Evolutionary conservation across 2,888 invertebrate genomes (phyloP).

Genomic region (Mantis religiosa): DNA sequence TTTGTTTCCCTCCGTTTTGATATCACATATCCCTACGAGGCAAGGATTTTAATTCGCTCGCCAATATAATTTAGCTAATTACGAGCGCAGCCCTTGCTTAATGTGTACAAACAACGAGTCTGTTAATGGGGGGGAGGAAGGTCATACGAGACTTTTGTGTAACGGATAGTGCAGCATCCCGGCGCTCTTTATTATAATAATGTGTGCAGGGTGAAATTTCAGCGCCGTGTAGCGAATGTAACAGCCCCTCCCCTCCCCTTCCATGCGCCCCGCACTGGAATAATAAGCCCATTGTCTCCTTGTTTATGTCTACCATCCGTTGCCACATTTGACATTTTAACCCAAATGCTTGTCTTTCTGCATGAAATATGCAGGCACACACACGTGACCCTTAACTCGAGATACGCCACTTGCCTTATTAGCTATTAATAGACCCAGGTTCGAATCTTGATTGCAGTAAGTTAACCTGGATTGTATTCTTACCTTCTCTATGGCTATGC

Average conservation of each 20-base stretch:
- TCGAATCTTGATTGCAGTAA: too few species aligned
- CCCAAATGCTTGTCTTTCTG: not conserved
- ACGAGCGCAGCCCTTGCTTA: not conserved
- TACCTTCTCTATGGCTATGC: too few species aligned
- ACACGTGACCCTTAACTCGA: not conserved
- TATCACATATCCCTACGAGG: not conserved
- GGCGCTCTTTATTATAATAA: not conserved
- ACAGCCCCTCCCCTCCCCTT: not conserved
- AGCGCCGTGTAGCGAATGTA: not conserved
- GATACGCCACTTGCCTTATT: too few species aligned
- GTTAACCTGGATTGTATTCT: too few species aligned
- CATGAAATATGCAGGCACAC: not conserved
- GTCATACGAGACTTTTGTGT: conserved; percentile 17
- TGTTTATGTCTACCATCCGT: not conserved
- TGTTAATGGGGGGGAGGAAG: not conserved
- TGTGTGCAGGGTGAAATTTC: not conserved
- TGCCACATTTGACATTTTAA: not conserved
- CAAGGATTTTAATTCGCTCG: not conserved
- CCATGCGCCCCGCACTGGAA: not conserved
- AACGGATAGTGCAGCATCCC: not conserved
- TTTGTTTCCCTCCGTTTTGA: not conserved
- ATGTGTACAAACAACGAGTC: conserved; percentile 12
- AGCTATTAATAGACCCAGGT: too few species aligned
- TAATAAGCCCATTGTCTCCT: not conserved
- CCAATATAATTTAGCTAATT: conserved; percentile 11